These are phyloP conservation scores for Anniella stebbinsi DNA, from an alignment of 2,797 vertebrate species.

Conservation along the genomic window DNA sequence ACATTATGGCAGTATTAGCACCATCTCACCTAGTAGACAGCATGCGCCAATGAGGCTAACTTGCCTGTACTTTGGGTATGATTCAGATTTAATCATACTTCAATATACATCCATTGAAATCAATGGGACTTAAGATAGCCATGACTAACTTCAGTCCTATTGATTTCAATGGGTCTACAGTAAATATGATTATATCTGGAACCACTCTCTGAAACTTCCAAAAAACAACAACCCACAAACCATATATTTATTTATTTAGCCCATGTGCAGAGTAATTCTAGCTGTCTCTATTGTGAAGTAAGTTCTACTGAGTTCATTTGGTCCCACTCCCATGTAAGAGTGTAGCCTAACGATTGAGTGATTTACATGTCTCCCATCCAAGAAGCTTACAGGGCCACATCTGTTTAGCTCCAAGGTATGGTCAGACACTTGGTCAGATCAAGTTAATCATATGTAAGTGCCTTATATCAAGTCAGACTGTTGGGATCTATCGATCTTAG, in stretches of 20 bases:
- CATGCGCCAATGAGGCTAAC: not conserved
- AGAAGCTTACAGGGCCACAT: not conserved
- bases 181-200: too few relatives aligned
- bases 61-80: too few relatives aligned
- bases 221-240: not conserved
- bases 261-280: not conserved
- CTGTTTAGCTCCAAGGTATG: not conserved
- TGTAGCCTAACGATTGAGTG: not conserved
- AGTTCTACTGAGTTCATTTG: not conserved
- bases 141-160: too few relatives aligned
- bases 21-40: not conserved
- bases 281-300: not conserved
- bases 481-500: not conserved
- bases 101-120: too few relatives aligned
- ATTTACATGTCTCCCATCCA: not conserved
- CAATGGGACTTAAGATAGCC: too few relatives aligned
- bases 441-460: not conserved
- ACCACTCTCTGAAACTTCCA: not conserved
- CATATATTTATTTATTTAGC: not conserved
- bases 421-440: not conserved
- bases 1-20: not conserved
- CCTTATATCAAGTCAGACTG: not conserved
- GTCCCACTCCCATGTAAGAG: too few relatives aligned
- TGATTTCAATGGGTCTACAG: too few relatives aligned
- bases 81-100: too few relatives aligned